Base-by-base conservation (phyloP, 2,888 invertebrate species). In the Chymomyza procnemis region DNA sequence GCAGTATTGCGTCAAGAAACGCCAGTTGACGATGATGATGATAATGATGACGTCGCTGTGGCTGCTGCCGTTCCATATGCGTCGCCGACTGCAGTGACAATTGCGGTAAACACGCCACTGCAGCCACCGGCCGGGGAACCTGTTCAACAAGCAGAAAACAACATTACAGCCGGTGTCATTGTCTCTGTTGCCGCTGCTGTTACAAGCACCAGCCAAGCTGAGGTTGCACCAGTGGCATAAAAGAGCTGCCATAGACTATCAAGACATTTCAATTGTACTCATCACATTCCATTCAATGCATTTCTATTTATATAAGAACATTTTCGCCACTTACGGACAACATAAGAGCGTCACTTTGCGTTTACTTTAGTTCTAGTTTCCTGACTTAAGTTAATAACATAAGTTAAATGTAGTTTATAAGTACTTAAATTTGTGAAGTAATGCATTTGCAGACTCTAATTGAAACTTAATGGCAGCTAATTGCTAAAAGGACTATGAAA, bases 61-160 rank as follows among this genome's bases (percentile, higher is more conserved):
- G 55, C 60, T 67, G 67, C 60, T 67, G 67, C 60, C 66, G 67
- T 48, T 61, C 34, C 9, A 62, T 64, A 73, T 80, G 69, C 67
- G 58, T 64, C 79, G 62, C 16, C 54, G 55, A 67, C 66, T 63
- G 66, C 80, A 73, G 87, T 78, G 83, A 78, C 87, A 56, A 79
- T 78, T 79, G 75, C 76, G 70, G 74, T 81, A 73, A 79, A 82
- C 61, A 64, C 67, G 60, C 21, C 64, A 60, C 77, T 64, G 61
- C 60, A 73, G 18, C 71, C 57, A 54, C 59, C 66, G 72, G 60
- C 64, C 69, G 57, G 71, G 73, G 78, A 89, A 88, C 89, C 88
- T 82, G 89, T 81, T 80, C 85, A 87, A 78, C 89, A 88, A 81
- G 89, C 88, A 80, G 87, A 88, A 79, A 82, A 82, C 76, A 82